These are phyloP conservation scores for Dugesia japonica DNA, from an alignment of 2,888 invertebrate genomes.

Conservation along the genomic window DNA sequence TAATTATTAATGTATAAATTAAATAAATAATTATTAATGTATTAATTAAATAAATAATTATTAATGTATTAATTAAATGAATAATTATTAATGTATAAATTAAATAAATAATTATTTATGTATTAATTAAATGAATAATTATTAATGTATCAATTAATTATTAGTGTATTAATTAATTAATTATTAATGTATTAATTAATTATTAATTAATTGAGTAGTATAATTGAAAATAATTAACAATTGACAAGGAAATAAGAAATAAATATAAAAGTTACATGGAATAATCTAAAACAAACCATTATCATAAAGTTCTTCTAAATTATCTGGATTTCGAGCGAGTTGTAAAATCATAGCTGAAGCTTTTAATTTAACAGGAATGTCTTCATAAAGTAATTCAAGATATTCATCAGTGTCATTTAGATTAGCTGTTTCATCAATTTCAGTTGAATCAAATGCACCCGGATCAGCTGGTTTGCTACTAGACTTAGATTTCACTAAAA, in stretches of 20 bases:
- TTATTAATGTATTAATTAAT: no score
- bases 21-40: no score
- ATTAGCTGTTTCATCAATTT: constrained; percentile 34
- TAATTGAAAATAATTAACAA: no score
- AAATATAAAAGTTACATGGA: constrained; percentile 17
- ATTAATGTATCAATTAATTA: no score
- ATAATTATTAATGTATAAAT: no score
- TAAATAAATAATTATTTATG: no score
- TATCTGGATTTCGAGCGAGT: constrained; percentile 77
- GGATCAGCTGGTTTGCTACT: constrained; percentile 33
- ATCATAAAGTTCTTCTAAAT: constrained; percentile 73
- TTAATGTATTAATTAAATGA: no score
- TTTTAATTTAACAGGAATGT: constrained; percentile 63
- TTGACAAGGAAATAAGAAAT: neutral
- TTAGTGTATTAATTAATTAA: no score
- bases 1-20: no score
- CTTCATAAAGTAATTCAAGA: constrained; percentile 85
- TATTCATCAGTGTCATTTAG: constrained; percentile 58
- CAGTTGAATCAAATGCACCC: constrained; percentile 33
- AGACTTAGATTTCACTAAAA: constrained; percentile 29
- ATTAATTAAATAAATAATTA: no score
- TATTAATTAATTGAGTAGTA: no score
- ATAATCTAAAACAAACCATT: constrained; percentile 58
- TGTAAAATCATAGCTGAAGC: constrained; percentile 78
- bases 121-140: no score